Evolutionary conservation across 2,888 invertebrate genomes (phyloP).

Genomic region (Blera fallax): DNA sequence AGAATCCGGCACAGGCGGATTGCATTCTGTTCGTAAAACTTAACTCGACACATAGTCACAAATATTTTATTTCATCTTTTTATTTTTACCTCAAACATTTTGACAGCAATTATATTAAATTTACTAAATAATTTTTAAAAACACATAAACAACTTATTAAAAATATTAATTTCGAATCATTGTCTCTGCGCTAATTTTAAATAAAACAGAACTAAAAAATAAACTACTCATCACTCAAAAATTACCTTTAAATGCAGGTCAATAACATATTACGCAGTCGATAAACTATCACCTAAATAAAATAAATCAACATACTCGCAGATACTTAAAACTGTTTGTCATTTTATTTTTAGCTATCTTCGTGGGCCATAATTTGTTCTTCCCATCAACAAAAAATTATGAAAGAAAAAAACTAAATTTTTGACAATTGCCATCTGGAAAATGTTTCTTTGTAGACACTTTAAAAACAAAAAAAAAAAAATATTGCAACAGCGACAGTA

Average conservation of each 20-base stretch:
- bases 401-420: neutral
- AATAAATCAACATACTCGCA: neutral
- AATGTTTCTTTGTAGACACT: constrained; percentile 43
- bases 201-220: too few species aligned
- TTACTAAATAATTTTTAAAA: too few species aligned
- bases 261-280: constrained; percentile 28
- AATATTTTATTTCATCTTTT: too few species aligned
- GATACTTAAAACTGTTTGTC: neutral
- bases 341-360: constrained; percentile 31
- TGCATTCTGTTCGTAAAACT: too few species aligned
- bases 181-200: too few species aligned
- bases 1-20: too few species aligned
- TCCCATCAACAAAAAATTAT: constrained; percentile 16
- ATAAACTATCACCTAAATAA: constrained; percentile 15
- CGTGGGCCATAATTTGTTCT: constrained; percentile 12
- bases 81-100: too few species aligned
- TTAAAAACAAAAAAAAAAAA: constrained; percentile 19
- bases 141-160: too few species aligned
- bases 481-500: constrained; percentile 34
- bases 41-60: too few species aligned
- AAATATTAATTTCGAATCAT: too few species aligned
- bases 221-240: neutral
- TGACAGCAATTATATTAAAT: too few species aligned
- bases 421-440: constrained; percentile 59
- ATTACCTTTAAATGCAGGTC: constrained; percentile 25